phyloP scores from a whole-genome alignment of 1,140 invertebrate species.

The Acromyrmex charruanus region DNA sequence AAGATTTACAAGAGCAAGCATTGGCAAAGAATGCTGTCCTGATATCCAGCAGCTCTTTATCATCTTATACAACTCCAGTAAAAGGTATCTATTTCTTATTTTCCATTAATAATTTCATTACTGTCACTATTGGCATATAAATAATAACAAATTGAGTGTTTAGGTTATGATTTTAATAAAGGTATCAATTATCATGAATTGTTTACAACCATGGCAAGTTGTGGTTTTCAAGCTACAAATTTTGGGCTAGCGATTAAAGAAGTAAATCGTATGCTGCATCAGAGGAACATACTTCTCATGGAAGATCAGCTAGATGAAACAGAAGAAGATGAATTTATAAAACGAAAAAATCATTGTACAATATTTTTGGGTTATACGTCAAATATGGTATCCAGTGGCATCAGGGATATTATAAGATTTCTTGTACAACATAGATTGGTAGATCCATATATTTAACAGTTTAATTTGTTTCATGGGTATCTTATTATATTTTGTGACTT shows the following conservation, averaged over 20 bases:
- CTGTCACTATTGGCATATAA: slow-evolving; percentile 8
- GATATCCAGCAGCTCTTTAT: slow-evolving; percentile 88
- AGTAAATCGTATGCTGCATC: slow-evolving; percentile 96
- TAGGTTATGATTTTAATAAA: slow-evolving; percentile 97
- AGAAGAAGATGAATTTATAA: slow-evolving; percentile 93
- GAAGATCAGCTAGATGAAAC: slow-evolving; percentile 89
- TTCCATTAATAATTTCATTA: slow-evolving; percentile 2
- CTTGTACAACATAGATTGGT: slow-evolving; percentile 96
- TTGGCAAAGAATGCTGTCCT: slow-evolving; percentile 89
- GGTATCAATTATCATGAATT: slow-evolving; percentile 96
- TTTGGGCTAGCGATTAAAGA: slow-evolving; percentile 96
- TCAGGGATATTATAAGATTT: slow-evolving; percentile 96
- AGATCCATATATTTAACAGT: slow-evolving; percentile 64
- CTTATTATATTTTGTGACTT: slow-evolving; percentile 23
- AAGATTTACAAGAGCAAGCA: slow-evolving; percentile 73
- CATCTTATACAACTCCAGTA: slow-evolving; percentile 89
- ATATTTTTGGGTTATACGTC: slow-evolving; percentile 99
- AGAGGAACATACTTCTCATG: slow-evolving; percentile 89
- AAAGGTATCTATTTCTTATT: slow-evolving; percentile 84
- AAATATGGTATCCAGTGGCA: slow-evolving; percentile 98
- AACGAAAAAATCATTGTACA: slow-evolving; percentile 94
- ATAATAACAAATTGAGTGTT: slow-evolving; percentile 60
- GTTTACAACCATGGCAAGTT: slow-evolving; percentile 92
- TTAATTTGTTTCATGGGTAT: slow-evolving; percentile 10
- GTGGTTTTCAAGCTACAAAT: slow-evolving; percentile 98